phyloP scores from a whole-genome alignment of 92 coral and sea anemone genomes.

The Bergia puertoricense region DNA sequence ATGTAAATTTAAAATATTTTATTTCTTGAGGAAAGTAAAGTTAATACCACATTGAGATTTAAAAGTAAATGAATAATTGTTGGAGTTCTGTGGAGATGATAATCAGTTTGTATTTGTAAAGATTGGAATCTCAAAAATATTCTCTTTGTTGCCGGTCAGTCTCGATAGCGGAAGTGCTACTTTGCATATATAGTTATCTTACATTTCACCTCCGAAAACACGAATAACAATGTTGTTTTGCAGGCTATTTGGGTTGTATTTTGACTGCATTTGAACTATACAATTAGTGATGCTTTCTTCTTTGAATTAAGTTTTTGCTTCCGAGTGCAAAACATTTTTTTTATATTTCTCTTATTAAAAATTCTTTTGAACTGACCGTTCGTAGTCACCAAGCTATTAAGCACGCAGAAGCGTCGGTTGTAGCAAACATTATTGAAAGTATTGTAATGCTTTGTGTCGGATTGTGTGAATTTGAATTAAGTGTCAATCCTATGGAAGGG shows the following conservation, averaged over 20 bases:
- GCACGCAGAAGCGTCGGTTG: neutral
- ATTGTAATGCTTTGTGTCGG: neutral
- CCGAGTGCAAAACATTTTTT: neutral
- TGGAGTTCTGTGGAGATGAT: neutral
- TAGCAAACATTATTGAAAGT: neutral
- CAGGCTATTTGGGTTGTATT: conserved; percentile 8
- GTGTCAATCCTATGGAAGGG: neutral
- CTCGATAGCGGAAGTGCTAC: conserved; percentile 28
- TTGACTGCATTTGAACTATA: conserved; percentile 1
- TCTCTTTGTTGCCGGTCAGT: neutral
- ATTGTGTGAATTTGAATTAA: neutral
- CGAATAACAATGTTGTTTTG: conserved; percentile 30
- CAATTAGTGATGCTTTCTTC: conserved; percentile 1
- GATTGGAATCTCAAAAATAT: conserved; percentile 3
- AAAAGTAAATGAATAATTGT: neutral
- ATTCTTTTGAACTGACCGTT: neutral
- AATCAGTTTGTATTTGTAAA: neutral
- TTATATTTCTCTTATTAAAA: neutral
- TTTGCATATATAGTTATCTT: conserved; percentile 16
- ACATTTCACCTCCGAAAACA: conserved; percentile 16
- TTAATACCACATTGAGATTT: neutral
- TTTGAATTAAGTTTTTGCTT: neutral
- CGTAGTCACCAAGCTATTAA: neutral
- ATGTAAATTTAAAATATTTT: too few species aligned
- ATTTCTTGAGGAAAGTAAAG: neutral